These are phyloP conservation scores for Sciurus niger DNA, from an alignment of 2,113 vertebrate species.

Conservation along the genomic window DNA sequence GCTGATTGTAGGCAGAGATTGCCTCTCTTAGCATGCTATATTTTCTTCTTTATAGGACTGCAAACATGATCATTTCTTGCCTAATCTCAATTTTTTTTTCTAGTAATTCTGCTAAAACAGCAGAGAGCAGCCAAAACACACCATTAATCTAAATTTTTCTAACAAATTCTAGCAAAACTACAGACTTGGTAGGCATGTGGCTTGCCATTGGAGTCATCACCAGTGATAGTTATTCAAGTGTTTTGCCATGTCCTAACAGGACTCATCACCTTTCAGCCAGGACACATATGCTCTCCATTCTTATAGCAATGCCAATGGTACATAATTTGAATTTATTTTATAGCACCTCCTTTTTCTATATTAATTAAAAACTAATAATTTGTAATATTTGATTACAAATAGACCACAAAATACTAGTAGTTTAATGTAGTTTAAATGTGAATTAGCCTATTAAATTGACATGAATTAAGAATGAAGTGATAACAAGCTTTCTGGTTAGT, in stretches of 20 bases:
- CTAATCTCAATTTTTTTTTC: conserved; percentile 60
- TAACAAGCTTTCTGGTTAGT: not conserved
- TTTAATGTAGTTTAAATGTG: not conserved
- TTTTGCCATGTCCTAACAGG: not conserved
- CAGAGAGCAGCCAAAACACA: conserved; percentile 61
- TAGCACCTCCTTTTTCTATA: not conserved
- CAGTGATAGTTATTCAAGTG: not conserved
- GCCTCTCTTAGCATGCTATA: conserved; percentile 60
- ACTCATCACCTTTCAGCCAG: not conserved
- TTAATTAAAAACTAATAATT: not conserved
- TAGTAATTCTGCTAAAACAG: conserved; percentile 68
- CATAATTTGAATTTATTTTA: not conserved
- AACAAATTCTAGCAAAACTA: conserved; percentile 61
- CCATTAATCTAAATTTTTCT: conserved; percentile 62
- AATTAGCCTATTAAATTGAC: not conserved
- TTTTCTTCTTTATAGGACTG: conserved; percentile 47
- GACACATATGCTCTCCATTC: not conserved
- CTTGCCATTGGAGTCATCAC: not conserved
- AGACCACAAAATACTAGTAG: not conserved
- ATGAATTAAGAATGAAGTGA: not conserved
- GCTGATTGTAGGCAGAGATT: conserved; percentile 61
- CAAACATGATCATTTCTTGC: conserved; percentile 67
- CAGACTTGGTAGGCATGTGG: conserved; percentile 3
- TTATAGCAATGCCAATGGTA: not conserved
- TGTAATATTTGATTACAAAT: not conserved